Base-by-base conservation (phyloP, 2,797 vertebrate genomes). In the Pipistrellus pipistrellus region DNA sequence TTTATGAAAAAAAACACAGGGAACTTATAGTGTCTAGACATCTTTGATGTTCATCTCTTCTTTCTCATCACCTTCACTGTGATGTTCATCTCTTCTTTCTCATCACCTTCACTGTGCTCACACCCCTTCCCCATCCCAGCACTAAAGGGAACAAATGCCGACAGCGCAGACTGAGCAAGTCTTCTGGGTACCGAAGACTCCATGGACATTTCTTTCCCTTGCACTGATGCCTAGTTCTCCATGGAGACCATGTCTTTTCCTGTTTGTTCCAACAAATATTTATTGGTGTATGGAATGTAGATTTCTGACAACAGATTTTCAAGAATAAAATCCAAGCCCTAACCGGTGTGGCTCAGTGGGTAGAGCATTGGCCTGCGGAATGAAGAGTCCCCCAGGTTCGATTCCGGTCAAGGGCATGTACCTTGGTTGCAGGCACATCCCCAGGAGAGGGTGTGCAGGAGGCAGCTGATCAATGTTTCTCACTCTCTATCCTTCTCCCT, bases 31-130 rank as follows among this genome's bases (percentile, higher is more conserved):
- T 92, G 94, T 96, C 94, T 41, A 97, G 94, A 97, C 62, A 96
- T 90, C 89, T 98, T 98, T 98, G 98, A 98, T 98, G 96, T 76
- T 97, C 85, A 64, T 96, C 97, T 96, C 88, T 96, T 97, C 97
- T 96, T 92, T 82, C 71, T 93, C 35, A 88, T 85, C 76, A 48
- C 57, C 75, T 94, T 80, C 68, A 57, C 41, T 90, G 88, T 88
- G 66, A 98, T 98, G 96, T 76, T 97, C 85, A 62, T 96, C 97
- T 96, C 88, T 96, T 97, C 97, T 96, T 92, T 82, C 71, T 93
- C 35, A 88, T 85, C 76, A 48, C 57, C 75, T 93, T 80, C 68
- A 57, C 41, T 90, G 88, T 88, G 66, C 44, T 68, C 77, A 8
- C 1, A 1, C 18, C 32, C 44, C 59, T 35, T 55, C 73, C 76